A percentile compares a stretch with the other conserved stretches of the same genome.
Evolutionary conservation across 2,797 vertebrate species (phyloP).

Genomic region (Sebastes diploproa): DNA sequence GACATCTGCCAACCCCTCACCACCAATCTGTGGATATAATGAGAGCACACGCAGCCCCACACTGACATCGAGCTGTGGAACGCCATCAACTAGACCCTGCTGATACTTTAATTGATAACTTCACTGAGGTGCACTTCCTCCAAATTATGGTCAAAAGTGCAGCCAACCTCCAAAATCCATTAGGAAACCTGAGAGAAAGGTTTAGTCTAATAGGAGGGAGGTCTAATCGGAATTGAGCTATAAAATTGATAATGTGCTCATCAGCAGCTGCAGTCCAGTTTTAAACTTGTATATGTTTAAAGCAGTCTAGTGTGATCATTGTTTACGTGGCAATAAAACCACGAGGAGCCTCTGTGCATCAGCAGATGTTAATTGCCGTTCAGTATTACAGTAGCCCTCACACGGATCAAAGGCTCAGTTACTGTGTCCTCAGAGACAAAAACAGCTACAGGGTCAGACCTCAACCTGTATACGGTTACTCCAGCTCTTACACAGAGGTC

Average conservation of each 20-base stretch:
- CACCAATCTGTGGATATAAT: constrained; percentile 1
- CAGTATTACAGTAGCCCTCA: neutral
- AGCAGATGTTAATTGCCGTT: neutral
- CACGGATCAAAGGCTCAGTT: neutral
- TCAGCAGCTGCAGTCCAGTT: neutral
- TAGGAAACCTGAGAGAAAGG: neutral
- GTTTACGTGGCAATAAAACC: neutral
- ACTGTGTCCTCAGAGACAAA: neutral
- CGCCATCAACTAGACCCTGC: neutral
- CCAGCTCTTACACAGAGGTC: neutral
- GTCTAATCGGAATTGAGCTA: neutral
- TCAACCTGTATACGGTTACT: neutral
- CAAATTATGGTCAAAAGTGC: constrained; percentile 2
- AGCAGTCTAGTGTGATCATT: neutral
- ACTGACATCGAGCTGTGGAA: constrained; percentile 7
- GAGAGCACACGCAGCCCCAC: neutral
- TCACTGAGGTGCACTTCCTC: neutral
- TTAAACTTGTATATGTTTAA: neutral
- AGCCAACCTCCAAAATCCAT: neutral
- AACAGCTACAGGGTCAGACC: neutral
- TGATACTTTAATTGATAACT: constrained; percentile 18
- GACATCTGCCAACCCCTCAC: constrained; percentile 4
- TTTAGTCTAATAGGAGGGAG: neutral
- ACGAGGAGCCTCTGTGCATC: neutral
- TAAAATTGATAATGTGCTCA: neutral